A percentile compares a stretch with the other conserved stretches of the same genome.
phyloP scores from a whole-genome alignment of 2,797 vertebrate genomes.

The Nannoperca obscura region DNA sequence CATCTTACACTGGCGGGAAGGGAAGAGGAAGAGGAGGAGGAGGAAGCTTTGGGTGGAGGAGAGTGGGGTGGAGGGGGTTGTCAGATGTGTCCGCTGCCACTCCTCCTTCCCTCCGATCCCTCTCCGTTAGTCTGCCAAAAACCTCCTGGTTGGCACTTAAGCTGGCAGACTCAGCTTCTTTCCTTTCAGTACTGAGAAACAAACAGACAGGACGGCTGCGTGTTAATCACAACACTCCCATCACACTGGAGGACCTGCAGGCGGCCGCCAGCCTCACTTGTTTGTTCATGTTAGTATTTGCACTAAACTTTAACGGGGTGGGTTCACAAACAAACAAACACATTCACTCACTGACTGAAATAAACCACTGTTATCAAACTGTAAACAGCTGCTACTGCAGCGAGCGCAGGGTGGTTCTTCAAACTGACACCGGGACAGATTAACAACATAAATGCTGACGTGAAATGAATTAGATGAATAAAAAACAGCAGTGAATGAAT shows the following conservation, averaged over 20 bases:
- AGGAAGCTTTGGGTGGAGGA: conserved; percentile 82
- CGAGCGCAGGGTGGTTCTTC: too few relatives aligned
- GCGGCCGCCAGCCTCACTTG: background rate
- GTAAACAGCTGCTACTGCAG: too few relatives aligned
- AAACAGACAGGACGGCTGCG: conserved; percentile 23
- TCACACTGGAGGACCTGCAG: background rate
- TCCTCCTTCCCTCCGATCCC: conserved; percentile 75
- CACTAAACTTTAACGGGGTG: too few relatives aligned
- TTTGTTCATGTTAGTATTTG: background rate
- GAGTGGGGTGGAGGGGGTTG: conserved; percentile 80
- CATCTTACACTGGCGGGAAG: conserved; percentile 90
- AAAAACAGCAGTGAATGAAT: too few relatives aligned
- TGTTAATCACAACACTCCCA: background rate
- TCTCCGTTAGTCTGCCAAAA: conserved; percentile 83
- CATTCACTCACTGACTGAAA: too few relatives aligned
- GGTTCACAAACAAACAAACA: too few relatives aligned
- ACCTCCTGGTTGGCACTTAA: conserved; percentile 91
- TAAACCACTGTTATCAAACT: too few relatives aligned
- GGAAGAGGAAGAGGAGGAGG: conserved; percentile 82
- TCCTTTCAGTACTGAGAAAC: conserved; percentile 94
- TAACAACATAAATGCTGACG: too few relatives aligned
- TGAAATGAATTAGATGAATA: too few relatives aligned
- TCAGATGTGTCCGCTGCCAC: conserved; percentile 86
- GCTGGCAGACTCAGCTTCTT: conserved; percentile 99
- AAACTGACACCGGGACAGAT: too few relatives aligned